Evolutionary conservation across 1,140 invertebrate species (phyloP), one percentile per base, ranked within the genome.

Genomic region (Bacillus rossius): DNA sequence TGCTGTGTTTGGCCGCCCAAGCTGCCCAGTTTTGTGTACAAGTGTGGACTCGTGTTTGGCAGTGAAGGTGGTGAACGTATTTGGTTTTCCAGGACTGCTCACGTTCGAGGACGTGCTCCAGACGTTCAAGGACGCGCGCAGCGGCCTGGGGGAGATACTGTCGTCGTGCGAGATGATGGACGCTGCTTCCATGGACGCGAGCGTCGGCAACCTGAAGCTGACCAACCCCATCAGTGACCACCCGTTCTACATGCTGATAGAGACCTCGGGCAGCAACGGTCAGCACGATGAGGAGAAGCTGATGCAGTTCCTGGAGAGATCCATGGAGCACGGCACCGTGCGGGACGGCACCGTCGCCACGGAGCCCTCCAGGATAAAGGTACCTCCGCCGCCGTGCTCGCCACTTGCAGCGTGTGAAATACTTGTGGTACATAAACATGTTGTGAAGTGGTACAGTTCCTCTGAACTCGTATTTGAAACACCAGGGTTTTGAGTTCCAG

Each of bases 81-180:
- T 55, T 51, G 51, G n/a, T n/a, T n/a, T 74, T 78, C 20, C 59
- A 92, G 90, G 87, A 42, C 73, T 92, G 42, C 69, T 84, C 23
- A 84, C 72, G 41, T 96, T 93, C 72, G 81, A 90, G 23, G 79
- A 85, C 62, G 84, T 95, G 7, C 73, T 98, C 3, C 75, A 86
- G 63, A 83, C 88, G 1, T 90, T 87, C 65, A 79, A 81, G 62
- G 75, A 81, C 57, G 87, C 90, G 0, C 91, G 88, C 71, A 70
- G 69, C 2, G 82, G 86, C 54, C 75, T 98, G 1, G 87, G 85
- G 2, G 94, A 97, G 77, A 91, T 96, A 59, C 73, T 99, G 17
- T 96, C 94, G 20, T 92, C 95, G 0, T 96, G 91, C 76, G 95
- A 98, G 77, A 84, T 98, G 75, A 89, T 97, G 55, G 95, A 98